Conservation (phyloP, 2,113 vertebrate species). For the Pterocles orientalis region DNA sequence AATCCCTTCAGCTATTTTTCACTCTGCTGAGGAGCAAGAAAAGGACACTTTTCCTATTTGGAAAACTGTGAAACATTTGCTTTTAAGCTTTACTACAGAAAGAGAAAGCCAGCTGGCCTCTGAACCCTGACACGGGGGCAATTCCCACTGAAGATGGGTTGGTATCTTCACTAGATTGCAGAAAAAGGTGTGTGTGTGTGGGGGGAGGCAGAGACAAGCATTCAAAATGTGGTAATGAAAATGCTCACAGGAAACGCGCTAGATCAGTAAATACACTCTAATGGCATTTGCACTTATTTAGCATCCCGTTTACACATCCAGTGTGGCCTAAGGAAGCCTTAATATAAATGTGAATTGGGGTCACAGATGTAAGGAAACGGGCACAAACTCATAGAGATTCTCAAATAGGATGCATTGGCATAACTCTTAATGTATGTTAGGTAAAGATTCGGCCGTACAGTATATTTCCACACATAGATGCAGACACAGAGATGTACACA, state of each 20-base stretch:
- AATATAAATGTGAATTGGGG: background rate
- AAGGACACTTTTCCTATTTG: background rate
- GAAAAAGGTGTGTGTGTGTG: too few species aligned
- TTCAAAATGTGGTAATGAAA: constrained; percentile 31
- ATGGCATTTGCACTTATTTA: constrained; percentile 45
- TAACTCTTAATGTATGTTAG: background rate
- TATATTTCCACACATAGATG: background rate
- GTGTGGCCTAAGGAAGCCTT: background rate
- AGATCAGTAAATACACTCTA: constrained; percentile 37
- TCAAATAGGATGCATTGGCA: background rate
- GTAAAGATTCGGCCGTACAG: background rate
- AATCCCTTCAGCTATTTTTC: background rate
- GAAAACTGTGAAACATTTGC: background rate
- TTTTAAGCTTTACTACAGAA: constrained; percentile 22
- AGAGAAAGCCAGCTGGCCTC: background rate
- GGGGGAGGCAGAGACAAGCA: background rate
- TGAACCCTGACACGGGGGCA: constrained; percentile 5
- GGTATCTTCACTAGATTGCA: background rate
- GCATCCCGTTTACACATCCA: background rate
- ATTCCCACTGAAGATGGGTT: constrained; percentile 28
- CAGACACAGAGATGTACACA: background rate
- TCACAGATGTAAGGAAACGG: background rate
- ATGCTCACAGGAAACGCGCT: background rate
- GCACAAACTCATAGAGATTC: background rate
- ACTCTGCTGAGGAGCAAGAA: background rate